Conservation (phyloP, 2,888 invertebrate species). For the Zaprionus bogoriensis region DNA sequence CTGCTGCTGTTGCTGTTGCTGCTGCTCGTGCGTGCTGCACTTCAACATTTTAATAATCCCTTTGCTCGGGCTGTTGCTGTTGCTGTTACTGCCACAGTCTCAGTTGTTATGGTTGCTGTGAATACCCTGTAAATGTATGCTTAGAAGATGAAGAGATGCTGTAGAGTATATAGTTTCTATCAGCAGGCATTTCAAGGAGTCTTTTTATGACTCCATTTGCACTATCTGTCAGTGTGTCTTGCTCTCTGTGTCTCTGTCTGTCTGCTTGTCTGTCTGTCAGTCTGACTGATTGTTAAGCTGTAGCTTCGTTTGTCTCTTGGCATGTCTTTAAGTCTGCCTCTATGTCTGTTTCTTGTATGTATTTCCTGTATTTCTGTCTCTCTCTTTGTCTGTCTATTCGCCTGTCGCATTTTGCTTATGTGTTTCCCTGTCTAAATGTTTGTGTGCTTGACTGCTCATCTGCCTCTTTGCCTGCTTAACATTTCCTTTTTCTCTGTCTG, state of each 20-base stretch:
- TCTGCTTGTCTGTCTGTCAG: background rate
- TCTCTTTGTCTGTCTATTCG: background rate
- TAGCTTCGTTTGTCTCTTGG: background rate
- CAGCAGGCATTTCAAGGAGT: background rate
- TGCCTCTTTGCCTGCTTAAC: background rate
- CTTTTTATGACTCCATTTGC: background rate
- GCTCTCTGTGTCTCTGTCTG: background rate
- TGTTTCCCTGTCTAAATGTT: background rate
- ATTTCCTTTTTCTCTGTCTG: background rate
- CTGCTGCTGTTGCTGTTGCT: conserved; percentile 14
- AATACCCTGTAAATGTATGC: background rate
- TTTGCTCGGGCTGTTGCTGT: conserved; percentile 13
- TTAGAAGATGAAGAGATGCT: no score
- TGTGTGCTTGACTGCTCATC: background rate
- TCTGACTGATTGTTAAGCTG: no score
- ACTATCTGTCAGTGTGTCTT: background rate
- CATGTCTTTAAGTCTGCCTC: background rate
- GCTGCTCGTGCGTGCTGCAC: conserved; percentile 18
- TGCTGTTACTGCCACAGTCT: conserved; percentile 29
- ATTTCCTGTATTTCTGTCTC: no score
- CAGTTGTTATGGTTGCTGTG: background rate
- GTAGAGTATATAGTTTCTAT: no score
- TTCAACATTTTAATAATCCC: conserved; percentile 42
- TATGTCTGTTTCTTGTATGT: background rate
- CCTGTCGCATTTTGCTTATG: background rate